phyloP scores from a whole-genome alignment of 1,140 invertebrate species.

The Homarus americanus region DNA sequence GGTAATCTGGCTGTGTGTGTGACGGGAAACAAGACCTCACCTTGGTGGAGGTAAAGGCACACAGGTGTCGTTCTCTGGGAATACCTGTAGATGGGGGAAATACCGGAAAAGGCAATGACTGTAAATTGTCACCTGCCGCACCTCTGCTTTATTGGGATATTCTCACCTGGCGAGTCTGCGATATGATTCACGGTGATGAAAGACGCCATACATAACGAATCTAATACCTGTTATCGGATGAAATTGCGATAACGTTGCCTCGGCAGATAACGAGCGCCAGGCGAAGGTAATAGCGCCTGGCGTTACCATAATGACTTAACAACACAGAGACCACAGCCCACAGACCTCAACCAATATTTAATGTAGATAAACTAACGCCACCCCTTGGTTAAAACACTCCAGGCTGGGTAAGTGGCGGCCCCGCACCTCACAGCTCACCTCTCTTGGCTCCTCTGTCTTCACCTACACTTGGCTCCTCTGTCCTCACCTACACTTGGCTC shows the following conservation, averaged over 20 bases:
- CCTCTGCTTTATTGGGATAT: conserved; percentile 32
- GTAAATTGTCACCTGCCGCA: neutral
- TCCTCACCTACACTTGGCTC: neutral
- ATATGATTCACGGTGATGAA: conserved; percentile 39
- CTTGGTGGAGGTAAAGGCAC: too few relatives aligned
- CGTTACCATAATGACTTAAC: conserved; percentile 57
- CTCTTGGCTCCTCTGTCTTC: neutral
- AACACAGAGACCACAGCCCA: conserved; percentile 13
- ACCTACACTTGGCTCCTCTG: neutral
- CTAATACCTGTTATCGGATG: conserved; percentile 46
- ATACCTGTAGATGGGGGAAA: too few relatives aligned
- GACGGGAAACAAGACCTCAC: too few relatives aligned
- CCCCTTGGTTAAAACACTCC: conserved; percentile 15
- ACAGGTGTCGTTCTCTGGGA: too few relatives aligned
- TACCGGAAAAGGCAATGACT: neutral
- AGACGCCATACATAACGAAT: conserved; percentile 5
- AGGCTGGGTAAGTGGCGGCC: neutral
- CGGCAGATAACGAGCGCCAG: neutral
- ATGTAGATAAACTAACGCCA: conserved; percentile 57
- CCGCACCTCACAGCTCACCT: neutral
- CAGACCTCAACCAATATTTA: conserved; percentile 50
- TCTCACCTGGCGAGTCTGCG: neutral
- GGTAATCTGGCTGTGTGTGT: too few relatives aligned
- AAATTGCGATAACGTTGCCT: conserved; percentile 42
- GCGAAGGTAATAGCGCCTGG: conserved; percentile 27